These are phyloP conservation scores for Cheilinus undulatus DNA, from an alignment of 2,113 vertebrate species.

Conservation along the genomic window DNA sequence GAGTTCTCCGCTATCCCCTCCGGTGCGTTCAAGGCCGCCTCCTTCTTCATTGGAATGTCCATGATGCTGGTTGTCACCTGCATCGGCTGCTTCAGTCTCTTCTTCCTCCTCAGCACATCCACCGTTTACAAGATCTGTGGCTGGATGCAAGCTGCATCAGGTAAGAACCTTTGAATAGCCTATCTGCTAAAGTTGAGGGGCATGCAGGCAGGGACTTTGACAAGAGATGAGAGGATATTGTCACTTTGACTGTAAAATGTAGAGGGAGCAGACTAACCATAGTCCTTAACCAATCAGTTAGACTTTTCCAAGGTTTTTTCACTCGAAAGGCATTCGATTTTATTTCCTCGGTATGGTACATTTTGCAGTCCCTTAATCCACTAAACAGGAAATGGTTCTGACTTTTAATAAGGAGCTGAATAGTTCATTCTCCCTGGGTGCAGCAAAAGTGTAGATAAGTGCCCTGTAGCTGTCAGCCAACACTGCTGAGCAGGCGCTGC, in stretches of 20 bases:
- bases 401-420: constrained; percentile 32
- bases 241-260: background rate
- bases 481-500: constrained; percentile 22
- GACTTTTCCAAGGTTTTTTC: no score
- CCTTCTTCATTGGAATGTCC: constrained; percentile 96
- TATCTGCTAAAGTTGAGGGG: background rate
- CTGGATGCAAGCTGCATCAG: constrained; percentile 96
- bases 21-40: constrained; percentile 95
- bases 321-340: no score
- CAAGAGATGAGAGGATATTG: background rate
- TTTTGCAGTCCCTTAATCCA: background rate
- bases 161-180: constrained; percentile 74
- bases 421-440: constrained; percentile 1
- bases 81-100: constrained; percentile 95
- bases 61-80: constrained; percentile 95
- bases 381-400: background rate
- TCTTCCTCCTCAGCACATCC: constrained; percentile 98
- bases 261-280: background rate
- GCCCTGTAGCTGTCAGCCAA: background rate
- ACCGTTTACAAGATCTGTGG: constrained; percentile 98
- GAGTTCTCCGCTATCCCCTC: constrained; percentile 94
- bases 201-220: background rate
- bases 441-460: constrained; percentile 17
- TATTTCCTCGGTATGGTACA: no score
- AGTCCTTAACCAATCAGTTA: no score